Evolutionary conservation across 2,113 vertebrate genomes (phyloP), one percentile per base, ranked within the genome.

Genomic region (Hypocryptadius cinnamomeus): DNA sequence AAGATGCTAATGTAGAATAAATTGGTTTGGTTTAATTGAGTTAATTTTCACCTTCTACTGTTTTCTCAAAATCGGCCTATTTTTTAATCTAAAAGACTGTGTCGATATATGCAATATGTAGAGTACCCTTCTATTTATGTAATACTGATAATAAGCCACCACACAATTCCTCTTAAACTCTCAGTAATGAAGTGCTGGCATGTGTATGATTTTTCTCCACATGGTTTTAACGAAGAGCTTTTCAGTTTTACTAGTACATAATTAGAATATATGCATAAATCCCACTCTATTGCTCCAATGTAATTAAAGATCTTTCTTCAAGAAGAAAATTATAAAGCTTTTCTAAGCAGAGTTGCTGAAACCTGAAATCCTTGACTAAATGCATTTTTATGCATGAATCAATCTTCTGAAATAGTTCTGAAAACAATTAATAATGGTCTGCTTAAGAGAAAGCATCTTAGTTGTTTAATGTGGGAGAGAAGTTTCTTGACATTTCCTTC

Each of bases 271-370:
- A 95, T 91, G 39, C 71, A 87, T 92, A 97, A 97, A 96, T 80
- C 54, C 64, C 82, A 93, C 84, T 92, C 84, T 92, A 74, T 95
- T 97, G 87, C 89, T 96, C 83, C 87, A 85, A 87, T 96, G 89
- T 93, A 96, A 98, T 97, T 97, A 97, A 95, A 95, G 92, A 86
- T 93, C 84, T 92, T 89, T 93, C 94, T 95, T 95, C 79, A 89
- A 95, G 70, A 94, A 68, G 78, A 94, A 97, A 97, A 94, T 86
- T 95, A 92, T 69, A 76, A 94, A 90, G 89, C 87, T 90, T 94
- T 92, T 86, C 79, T 92, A 84, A 56, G 86, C 68, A 87, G 63
- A 95, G 33, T 33, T 79, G 91, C 94, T 71, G 61, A 95, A 94
- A 91, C 59, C 70, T 90, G 80, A 96, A 95, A 94, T 89, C 56